These are phyloP conservation scores for Hoplodrina blanda DNA, from an alignment of 2,888 invertebrate species.

Conservation along the genomic window DNA sequence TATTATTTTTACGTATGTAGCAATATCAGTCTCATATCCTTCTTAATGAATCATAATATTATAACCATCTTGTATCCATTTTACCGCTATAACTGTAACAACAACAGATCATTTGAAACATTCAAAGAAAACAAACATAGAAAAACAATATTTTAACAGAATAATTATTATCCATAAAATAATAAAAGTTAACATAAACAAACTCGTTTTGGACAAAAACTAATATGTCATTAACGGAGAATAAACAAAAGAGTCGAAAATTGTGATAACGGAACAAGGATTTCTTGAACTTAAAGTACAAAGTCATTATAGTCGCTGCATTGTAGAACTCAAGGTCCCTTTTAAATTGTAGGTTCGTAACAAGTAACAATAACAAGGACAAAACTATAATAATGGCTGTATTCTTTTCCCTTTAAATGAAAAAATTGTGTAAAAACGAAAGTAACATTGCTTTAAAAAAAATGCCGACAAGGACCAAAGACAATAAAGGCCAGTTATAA, in stretches of 20 bases:
- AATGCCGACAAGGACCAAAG: constrained; percentile 4
- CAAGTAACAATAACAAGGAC: constrained; percentile 28
- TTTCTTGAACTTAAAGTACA: constrained; percentile 22
- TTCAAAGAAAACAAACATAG: constrained; percentile 35
- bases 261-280: constrained; percentile 39
- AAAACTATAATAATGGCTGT: constrained; percentile 36
- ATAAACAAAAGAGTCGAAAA: constrained; percentile 36
- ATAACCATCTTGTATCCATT: neutral
- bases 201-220: constrained; percentile 43
- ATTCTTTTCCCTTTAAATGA: constrained; percentile 27
- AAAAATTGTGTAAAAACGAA: constrained; percentile 47
- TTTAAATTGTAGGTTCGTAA: constrained; percentile 14
- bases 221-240: constrained; percentile 31
- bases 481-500: neutral
- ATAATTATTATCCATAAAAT: constrained; percentile 52
- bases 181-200: constrained; percentile 38
- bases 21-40: too few relatives aligned
- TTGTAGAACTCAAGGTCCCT: constrained; percentile 34
- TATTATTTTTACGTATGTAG: neutral
- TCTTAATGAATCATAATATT: too few relatives aligned
- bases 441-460: constrained; percentile 10
- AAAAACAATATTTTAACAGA: constrained; percentile 18
- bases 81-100: neutral
- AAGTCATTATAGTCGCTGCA: constrained; percentile 22
- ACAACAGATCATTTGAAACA: neutral